Evolutionary conservation across 2,888 invertebrate genomes (phyloP).

Genomic region (Eristalis arbustorum): DNA sequence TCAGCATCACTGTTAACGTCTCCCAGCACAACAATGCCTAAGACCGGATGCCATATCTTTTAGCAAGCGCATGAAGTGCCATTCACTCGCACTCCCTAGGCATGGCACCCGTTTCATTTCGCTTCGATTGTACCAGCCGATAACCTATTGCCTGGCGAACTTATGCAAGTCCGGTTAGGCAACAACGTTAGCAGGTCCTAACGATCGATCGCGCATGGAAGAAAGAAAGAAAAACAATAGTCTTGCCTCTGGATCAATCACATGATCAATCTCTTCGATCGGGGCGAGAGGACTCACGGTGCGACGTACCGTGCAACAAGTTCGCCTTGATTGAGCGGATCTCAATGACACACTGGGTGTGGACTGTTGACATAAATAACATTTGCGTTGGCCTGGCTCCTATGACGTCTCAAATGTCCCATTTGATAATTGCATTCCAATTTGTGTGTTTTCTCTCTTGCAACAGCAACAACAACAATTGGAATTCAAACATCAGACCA

Average conservation of each 20-base stretch:
- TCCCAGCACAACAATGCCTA: neutral
- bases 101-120: neutral
- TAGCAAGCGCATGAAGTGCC: neutral
- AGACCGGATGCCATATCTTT: neutral
- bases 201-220: neutral
- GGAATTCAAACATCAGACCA: slow-evolving; percentile 46
- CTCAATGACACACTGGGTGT: neutral
- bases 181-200: neutral
- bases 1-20: no score
- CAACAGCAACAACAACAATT: neutral
- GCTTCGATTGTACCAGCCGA: neutral
- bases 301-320: neutral
- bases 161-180: neutral
- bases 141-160: neutral
- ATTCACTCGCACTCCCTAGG: neutral
- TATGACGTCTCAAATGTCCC: slow-evolving; percentile 14
- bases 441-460: neutral
- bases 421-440: neutral
- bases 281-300: neutral
- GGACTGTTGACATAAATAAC: slow-evolving; percentile 31
- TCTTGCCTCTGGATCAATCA: neutral
- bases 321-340: neutral
- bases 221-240: neutral
- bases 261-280: neutral
- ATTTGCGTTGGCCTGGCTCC: neutral